phyloP scores from a whole-genome alignment of 2,888 invertebrate species.

The Drosophila birchii region DNA sequence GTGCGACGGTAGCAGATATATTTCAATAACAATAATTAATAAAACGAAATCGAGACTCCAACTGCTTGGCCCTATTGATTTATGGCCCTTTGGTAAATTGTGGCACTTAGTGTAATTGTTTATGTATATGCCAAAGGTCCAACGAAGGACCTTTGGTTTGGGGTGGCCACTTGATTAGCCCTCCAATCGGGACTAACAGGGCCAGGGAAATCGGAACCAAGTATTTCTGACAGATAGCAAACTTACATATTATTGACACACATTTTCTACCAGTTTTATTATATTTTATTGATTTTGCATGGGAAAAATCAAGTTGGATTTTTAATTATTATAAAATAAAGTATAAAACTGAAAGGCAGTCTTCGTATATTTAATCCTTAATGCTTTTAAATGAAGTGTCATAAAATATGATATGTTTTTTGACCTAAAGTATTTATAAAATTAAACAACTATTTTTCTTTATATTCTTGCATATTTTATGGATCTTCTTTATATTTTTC shows the following conservation, averaged over 20 bases:
- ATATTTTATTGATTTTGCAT: constrained; percentile 56
- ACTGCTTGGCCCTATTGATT: constrained; percentile 62
- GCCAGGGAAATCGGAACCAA: constrained; percentile 10
- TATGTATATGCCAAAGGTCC: constrained; percentile 45
- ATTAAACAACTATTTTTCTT: neutral
- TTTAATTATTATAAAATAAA: neutral
- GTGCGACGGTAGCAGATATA: constrained; percentile 33
- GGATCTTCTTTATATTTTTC: neutral
- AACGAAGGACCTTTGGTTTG: neutral
- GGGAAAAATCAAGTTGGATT: neutral
- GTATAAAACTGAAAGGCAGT: no score
- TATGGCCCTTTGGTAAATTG: constrained; percentile 60
- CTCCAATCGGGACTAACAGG: neutral
- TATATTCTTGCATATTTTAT: neutral
- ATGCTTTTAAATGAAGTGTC: no score
- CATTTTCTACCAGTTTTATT: constrained; percentile 41
- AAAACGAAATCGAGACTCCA: constrained; percentile 52
- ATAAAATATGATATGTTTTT: no score
- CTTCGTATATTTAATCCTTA: no score
- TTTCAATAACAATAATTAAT: constrained; percentile 71
- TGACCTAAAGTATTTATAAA: neutral
- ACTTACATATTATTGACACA: constrained; percentile 31
- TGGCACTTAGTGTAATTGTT: constrained; percentile 76
- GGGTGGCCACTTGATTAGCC: constrained; percentile 26
- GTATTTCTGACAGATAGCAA: constrained; percentile 3